Evolutionary conservation across 2,113 vertebrate genomes (phyloP).

Genomic region (Aspidoscelis tigris): DNA sequence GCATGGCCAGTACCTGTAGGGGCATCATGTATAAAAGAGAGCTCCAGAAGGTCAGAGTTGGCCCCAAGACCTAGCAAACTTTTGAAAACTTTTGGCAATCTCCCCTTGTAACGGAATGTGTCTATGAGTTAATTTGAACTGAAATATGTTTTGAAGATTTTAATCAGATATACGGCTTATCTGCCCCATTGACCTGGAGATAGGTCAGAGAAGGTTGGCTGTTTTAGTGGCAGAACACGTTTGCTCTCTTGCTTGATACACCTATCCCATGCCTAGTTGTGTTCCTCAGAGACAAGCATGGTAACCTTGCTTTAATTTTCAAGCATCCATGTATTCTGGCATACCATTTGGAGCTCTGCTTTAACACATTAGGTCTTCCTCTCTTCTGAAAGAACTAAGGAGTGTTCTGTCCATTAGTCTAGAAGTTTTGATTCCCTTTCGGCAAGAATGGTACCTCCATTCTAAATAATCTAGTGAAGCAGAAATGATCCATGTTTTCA

Average conservation of each 20-base stretch:
- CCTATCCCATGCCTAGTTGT: not conserved
- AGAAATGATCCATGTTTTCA: not conserved
- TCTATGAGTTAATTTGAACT: not conserved
- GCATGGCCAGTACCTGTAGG: not conserved
- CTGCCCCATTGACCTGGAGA: not conserved
- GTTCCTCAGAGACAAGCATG: not conserved
- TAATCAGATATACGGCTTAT: not conserved
- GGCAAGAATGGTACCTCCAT: not conserved
- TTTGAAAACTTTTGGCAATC: not conserved
- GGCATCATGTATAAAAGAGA: not conserved
- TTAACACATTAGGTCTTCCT: slow-evolving; percentile 18
- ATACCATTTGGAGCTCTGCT: not conserved
- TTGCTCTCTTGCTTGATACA: not conserved
- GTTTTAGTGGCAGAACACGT: not conserved
- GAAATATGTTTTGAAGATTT: not conserved
- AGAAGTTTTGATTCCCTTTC: not conserved
- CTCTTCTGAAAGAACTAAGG: not conserved
- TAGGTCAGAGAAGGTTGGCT: not conserved
- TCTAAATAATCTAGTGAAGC: not conserved
- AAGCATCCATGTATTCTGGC: slow-evolving; percentile 3
- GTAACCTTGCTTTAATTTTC: not conserved
- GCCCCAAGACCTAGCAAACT: not conserved
- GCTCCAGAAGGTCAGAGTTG: not conserved
- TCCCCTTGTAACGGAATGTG: not conserved
- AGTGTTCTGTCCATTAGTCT: not conserved